Evolutionary conservation across 2,888 invertebrate genomes (phyloP).

Genomic region (Rambutsinella grinnellia): DNA sequence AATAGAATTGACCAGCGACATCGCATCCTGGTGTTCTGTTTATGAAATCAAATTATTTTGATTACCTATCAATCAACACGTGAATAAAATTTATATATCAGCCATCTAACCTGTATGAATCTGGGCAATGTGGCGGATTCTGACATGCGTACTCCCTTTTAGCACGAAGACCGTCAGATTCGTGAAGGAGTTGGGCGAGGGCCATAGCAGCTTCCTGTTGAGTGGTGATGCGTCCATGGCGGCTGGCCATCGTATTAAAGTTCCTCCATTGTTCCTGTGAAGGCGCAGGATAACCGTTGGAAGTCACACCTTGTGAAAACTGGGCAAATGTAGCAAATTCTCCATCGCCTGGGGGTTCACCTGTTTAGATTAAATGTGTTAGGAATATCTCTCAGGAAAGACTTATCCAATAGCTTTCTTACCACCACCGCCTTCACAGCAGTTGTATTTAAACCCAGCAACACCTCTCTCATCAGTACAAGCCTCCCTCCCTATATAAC

Average conservation of each 20-base stretch:
- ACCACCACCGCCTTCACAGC: constrained; percentile 26
- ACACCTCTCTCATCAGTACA: constrained; percentile 10
- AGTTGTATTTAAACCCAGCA: constrained; percentile 14
- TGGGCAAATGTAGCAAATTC: constrained; percentile 26
- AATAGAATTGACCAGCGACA: constrained; percentile 36
- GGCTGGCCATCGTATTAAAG: constrained; percentile 18
- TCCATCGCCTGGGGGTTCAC: not conserved
- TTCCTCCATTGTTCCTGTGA: constrained; percentile 35
- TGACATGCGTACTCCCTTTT: constrained; percentile 56
- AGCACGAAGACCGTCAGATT: constrained; percentile 47
- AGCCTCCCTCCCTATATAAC: no score
- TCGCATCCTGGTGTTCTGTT: constrained; percentile 49
- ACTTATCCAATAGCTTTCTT: not conserved
- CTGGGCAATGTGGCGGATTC: constrained; percentile 42
- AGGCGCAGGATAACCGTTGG: constrained; percentile 60
- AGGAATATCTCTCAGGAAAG: no score
- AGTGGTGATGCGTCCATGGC: constrained; percentile 22
- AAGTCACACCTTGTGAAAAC: constrained; percentile 54
- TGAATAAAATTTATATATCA: no score
- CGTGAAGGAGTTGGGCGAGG: constrained; percentile 54
- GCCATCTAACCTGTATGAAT: constrained; percentile 40
- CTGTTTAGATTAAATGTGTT: no score
- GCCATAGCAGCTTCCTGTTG: constrained; percentile 63
- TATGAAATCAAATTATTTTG: no score
- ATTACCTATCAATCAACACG: no score